Base-by-base conservation (phyloP, 2,797 vertebrate species). In the Typhlichthys subterraneus region DNA sequence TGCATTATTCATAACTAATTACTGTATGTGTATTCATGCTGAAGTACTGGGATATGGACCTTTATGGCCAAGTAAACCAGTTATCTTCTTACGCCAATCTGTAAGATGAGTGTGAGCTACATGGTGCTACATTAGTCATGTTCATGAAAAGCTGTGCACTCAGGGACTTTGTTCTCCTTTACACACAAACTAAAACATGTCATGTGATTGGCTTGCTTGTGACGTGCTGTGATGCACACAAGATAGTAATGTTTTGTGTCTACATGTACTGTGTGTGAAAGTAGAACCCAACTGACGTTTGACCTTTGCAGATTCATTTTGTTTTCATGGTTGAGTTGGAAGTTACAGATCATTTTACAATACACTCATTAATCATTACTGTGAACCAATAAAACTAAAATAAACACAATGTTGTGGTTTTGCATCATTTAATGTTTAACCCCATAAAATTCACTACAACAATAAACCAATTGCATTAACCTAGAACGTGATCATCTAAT, bases 321-420 rank as follows among this genome's bases (percentile, higher is more conserved):
- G 71, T 75, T 57, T 73, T 67, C 79, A 69, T 74, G 73, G 81
- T 82, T 79, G 67, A 79, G 67, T 80, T 66, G 54, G 68, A 63
- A 72, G 57, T 71, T 67, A 17, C 57, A 74, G 72, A 74, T 60
- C 61, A 74, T 77, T 81, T 84, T 73, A 73, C 56, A 73, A 80
- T 69, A 56, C 76, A 79, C 83, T 84, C 86, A 87, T 88, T 84
- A 75, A 87, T 88, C 87, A 90, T 87, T 82, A 91, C 90, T 92
- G 90, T 92, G 91, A 92, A 91, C 90, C 87, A 91, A 91, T 91
- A 90, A 92, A 91, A 85, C 77, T 76, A 76, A 75, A 82, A 85
- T 86, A 85, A 79, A 83, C 70, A 81, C 75, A 67, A 75, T 81
- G 51, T 56, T 67, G 65, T 73, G 65, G 6, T 14, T 67, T 62